Base-by-base conservation (phyloP, 2,797 vertebrate species). In the Spinus olivaceus region DNA sequence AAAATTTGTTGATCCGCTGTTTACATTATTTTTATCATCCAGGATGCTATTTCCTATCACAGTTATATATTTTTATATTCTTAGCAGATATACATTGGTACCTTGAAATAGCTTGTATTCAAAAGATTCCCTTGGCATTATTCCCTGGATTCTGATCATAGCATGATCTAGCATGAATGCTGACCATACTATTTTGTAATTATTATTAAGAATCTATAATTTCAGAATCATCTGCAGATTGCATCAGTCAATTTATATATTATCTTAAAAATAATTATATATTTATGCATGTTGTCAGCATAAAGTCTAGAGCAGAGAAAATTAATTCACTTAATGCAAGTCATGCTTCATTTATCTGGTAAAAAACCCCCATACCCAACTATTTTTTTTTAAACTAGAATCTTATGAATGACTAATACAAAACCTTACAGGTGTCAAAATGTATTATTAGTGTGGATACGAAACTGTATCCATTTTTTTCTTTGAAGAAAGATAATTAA, bases 301-400 rank as follows among this genome's bases (percentile, higher is more conserved):
- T 15, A 51, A 80, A 78, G 22, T 54, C 49, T 37, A 51, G 19
- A 81, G 21, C 19, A 49, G 28, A 22, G 32, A 30, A 90, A 92
- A 76, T 44, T 56, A 82, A 65, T 53, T 0, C 83, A 76, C 33
- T 41, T 61, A 82, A 12, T 54, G 14, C 13, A 66, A 81, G 22
- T 46, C 8, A 37, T 3, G 23, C 2, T 72, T 57, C 6, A 82
- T 37, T 69, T 80, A 51, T 61, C 14, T 59, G 10, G 14, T 39
- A 53, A 76, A 90, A 73, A 33, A 10, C 0, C 0, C 1, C 15
- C 20, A 32, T 12, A 27, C 2, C 4, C 1, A 19, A 16, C 32
- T 23, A 25, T 30, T 69, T 71, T 27, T 5, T 73, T 77, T 63
- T 64, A 39, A 78, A 74, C 74, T 60, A 80, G 8, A 84, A 67